phyloP scores from a whole-genome alignment of 2,888 invertebrate genomes.

The Lithophane socia region DNA sequence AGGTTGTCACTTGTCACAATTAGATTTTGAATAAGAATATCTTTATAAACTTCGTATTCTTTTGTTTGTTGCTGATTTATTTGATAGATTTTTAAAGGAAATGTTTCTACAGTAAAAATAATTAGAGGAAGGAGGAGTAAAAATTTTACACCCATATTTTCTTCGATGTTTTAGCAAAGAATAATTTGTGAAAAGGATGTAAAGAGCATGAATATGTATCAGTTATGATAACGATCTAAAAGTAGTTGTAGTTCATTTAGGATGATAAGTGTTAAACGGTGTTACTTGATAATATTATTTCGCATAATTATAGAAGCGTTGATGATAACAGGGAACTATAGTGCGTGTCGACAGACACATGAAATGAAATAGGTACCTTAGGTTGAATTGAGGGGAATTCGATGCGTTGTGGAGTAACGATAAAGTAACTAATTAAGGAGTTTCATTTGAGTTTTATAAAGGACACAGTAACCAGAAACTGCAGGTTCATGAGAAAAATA shows the following conservation, averaged over 20 bases:
- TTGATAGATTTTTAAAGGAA: conserved; percentile 27
- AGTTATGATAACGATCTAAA: conserved; percentile 30
- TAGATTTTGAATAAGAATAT: conserved; percentile 67
- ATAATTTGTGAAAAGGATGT: conserved; percentile 13
- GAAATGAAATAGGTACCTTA: not conserved
- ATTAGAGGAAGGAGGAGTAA: conserved; percentile 16
- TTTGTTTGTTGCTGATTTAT: conserved; percentile 41
- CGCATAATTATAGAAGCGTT: conserved; percentile 40
- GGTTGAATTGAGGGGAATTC: not conserved
- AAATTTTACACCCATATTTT: conserved; percentile 32
- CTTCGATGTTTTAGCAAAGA: not conserved
- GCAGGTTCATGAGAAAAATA: not conserved
- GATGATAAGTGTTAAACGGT: conserved; percentile 43
- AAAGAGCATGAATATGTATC: conserved; percentile 46
- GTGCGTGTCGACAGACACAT: not conserved
- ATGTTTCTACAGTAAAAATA: conserved; percentile 7
- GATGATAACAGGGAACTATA: conserved; percentile 6
- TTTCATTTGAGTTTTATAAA: not conserved
- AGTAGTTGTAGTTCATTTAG: conserved; percentile 26
- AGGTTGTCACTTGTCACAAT: conserved; percentile 70
- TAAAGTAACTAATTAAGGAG: too few species aligned
- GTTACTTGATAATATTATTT: conserved; percentile 24
- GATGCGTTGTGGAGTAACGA: not conserved
- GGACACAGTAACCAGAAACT: not conserved
- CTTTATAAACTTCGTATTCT: conserved; percentile 62